phyloP scores from a whole-genome alignment of 2,888 invertebrate species.

The Leucophenga maculata region DNA sequence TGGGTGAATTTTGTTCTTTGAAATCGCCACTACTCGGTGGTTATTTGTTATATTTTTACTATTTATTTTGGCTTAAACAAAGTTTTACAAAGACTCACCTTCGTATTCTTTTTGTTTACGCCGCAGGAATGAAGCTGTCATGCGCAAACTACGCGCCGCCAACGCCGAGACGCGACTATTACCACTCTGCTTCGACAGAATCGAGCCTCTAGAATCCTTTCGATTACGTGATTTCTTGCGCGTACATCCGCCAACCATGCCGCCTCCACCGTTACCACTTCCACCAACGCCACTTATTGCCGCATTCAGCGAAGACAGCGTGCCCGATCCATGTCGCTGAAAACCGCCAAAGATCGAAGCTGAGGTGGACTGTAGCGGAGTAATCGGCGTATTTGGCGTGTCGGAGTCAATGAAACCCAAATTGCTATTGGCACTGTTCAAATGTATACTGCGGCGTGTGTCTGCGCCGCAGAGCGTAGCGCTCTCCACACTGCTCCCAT shows the following conservation, averaged over 20 bases:
- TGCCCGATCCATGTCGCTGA: conserved; percentile 46
- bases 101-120: conserved; percentile 68
- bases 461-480: conserved; percentile 40
- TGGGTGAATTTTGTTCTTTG: too few relatives aligned
- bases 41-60: too few relatives aligned
- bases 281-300: conserved; percentile 23
- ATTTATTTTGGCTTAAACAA: too few relatives aligned
- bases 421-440: conserved; percentile 66
- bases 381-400: conserved; percentile 60
- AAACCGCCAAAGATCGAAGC: conserved; percentile 37
- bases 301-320: conserved; percentile 42
- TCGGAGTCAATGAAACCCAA: conserved; percentile 66
- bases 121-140: conserved; percentile 68
- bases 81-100: conserved; percentile 57
- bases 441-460: conserved; percentile 52
- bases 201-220: conserved; percentile 63
- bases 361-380: conserved; percentile 51
- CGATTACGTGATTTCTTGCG: conserved; percentile 51
- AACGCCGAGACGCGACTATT: conserved; percentile 55
- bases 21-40: too few relatives aligned
- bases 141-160: conserved; percentile 59
- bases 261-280: conserved; percentile 24
- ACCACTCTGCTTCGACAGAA: conserved; percentile 59
- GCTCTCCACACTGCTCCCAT: conserved; percentile 33
- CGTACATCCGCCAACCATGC: conserved; percentile 20